Conservation (phyloP, 2,797 vertebrate genomes). For the Arrhamphus sclerolepis region DNA sequence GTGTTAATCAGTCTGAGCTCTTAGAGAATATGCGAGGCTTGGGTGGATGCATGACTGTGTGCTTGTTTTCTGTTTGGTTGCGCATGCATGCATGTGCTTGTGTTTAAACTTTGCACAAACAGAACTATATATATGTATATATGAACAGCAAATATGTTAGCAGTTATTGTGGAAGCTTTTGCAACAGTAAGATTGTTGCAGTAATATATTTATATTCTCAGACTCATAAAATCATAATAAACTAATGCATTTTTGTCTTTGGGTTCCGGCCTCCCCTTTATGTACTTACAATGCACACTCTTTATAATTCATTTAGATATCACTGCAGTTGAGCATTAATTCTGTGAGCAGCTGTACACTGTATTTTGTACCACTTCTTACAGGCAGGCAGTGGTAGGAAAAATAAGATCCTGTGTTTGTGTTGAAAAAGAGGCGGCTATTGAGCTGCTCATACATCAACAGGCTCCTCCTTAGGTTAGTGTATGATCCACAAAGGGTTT, state of each 20-base stretch:
- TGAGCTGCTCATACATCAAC: background rate
- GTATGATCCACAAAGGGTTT: constrained; percentile 18
- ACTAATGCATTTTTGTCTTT: background rate
- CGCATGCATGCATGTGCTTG: constrained; percentile 1
- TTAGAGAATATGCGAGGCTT: constrained; percentile 46
- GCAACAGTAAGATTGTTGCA: constrained; percentile 6
- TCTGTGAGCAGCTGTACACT: constrained; percentile 52
- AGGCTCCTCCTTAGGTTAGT: constrained; percentile 14
- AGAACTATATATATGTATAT: too few relatives aligned
- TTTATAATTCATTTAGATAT: constrained; percentile 23
- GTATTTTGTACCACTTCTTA: constrained; percentile 14
- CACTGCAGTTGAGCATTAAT: constrained; percentile 50
- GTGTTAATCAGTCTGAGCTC: constrained; percentile 39
- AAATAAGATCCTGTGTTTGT: constrained; percentile 18
- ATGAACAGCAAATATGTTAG: too few relatives aligned
- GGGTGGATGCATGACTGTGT: constrained; percentile 2
- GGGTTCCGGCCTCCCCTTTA: too few relatives aligned
- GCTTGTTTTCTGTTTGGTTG: background rate
- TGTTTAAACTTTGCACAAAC: constrained; percentile 14
- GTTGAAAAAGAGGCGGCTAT: constrained; percentile 5
- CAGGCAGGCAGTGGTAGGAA: background rate
- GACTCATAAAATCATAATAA: constrained; percentile 4
- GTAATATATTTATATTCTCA: constrained; percentile 12
- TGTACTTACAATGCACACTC: background rate
- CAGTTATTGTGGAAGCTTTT: too few relatives aligned